Base-by-base conservation (phyloP, 2,113 vertebrate genomes). In the Falco punctatus region DNA sequence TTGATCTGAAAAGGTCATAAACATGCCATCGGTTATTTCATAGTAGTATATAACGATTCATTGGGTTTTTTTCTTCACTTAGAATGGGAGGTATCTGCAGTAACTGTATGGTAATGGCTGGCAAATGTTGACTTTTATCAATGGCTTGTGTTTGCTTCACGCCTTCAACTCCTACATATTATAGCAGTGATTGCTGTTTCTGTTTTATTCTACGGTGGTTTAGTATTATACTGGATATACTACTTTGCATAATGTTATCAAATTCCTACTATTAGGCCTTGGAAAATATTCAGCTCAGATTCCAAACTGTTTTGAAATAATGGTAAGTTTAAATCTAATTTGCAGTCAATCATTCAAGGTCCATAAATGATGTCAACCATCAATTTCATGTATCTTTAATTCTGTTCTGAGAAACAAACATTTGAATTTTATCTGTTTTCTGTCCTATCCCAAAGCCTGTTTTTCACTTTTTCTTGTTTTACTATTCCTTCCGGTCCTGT, bases 81-180 rank as follows among this genome's bases (percentile, higher is more conserved):
- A 5, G 70, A 79, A 92, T 54, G 61, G 66, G 77, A 94, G 54
- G 44, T 94, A 16, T 94, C 91, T 96, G 92, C 86, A 91, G 73
- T 89, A 84, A 85, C 94, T 91, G 83, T 65, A 84, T 85, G 84
- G 92, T 92, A 95, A 90, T 95, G 73, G 70, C 83, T 95, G 91
- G 94, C 70, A 97, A 97, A 96, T 91, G 91, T 85, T 97, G 95
- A 97, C 92, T 97, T 97, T 95, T 97, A 97, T 95, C 94, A 97
- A 95, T 91, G 88, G 84, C 81, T 95, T 77, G 66, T 92, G 75
- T 89, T 94, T 51, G 49, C 92, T 89, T 92, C 94, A 81, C 4
- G 91, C 83, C 88, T 97, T 88, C 70, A 71, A 62, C 86, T 97
- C 83, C 94, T 94, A 91, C 95, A 62, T 96, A 87, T 94, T 96